A percentile compares a stretch with the other conserved stretches of the same genome.
These are phyloP conservation scores for Urechis unicinctus DNA, from an alignment of 2,888 invertebrate species.

Conservation along the genomic window DNA sequence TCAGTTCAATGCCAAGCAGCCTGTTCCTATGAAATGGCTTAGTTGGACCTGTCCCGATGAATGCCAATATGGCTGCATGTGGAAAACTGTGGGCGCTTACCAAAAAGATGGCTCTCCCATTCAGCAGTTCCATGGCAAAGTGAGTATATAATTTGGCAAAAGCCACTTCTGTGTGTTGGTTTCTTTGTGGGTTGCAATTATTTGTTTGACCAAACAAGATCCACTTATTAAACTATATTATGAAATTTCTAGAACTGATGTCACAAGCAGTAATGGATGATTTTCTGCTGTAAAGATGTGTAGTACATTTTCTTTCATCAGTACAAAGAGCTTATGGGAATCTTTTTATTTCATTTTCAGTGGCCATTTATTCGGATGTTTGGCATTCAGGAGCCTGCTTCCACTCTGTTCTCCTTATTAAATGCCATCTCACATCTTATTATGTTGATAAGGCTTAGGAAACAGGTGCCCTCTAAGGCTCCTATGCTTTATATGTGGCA, in stretches of 20 bases:
- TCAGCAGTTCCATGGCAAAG: slow-evolving; percentile 94
- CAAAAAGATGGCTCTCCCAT: slow-evolving; percentile 62
- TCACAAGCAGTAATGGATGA: too few species aligned
- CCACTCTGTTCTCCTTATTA: slow-evolving; percentile 76
- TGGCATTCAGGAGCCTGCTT: slow-evolving; percentile 91
- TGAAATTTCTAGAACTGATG: too few species aligned
- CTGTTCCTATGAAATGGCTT: slow-evolving; percentile 26
- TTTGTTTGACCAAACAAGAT: too few species aligned
- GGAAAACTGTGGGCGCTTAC: slow-evolving; percentile 79
- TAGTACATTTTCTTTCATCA: too few species aligned
- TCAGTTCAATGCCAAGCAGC: slow-evolving; percentile 16
- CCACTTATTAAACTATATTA: background rate
- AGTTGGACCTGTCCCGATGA: slow-evolving; percentile 80
- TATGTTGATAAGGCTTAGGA: slow-evolving; percentile 63
- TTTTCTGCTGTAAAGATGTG: too few species aligned
- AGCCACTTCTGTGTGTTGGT: too few species aligned
- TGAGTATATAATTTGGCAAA: slow-evolving; percentile 54
- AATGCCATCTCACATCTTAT: slow-evolving; percentile 62
- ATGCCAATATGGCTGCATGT: slow-evolving; percentile 87
- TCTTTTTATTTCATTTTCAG: slow-evolving; percentile 51
- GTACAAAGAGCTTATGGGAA: too few species aligned
- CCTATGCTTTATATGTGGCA: slow-evolving; percentile 76
- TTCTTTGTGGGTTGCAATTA: too few species aligned
- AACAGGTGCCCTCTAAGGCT: slow-evolving; percentile 59
- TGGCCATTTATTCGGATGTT: slow-evolving; percentile 85